Conservation (phyloP, 2,888 invertebrate species). For the Drosophila ustulata region DNA sequence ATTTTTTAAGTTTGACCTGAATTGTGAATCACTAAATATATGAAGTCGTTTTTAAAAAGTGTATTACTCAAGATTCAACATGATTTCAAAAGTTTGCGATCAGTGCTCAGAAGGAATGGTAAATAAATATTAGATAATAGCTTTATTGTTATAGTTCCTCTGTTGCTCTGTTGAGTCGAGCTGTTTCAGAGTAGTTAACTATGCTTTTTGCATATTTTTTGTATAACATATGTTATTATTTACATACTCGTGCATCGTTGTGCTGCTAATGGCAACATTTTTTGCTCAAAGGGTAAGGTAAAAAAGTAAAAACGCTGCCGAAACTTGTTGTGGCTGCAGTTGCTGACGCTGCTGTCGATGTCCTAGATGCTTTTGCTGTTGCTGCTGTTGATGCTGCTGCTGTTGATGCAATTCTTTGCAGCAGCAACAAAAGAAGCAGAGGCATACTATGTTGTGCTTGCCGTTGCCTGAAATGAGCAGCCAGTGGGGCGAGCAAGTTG, state of each 20-base stretch:
- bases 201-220: not conserved
- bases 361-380: not conserved
- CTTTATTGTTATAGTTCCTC: too few relatives aligned
- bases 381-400: conserved; percentile 9
- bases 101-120: too few relatives aligned
- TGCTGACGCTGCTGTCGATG: conserved; percentile 6
- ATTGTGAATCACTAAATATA: too few relatives aligned
- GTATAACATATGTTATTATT: conserved; percentile 2
- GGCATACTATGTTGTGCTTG: conserved; percentile 8
- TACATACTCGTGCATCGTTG: conserved; percentile 7
- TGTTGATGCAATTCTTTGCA: conserved; percentile 34
- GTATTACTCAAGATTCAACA: too few relatives aligned
- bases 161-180: not conserved
- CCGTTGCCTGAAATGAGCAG: conserved; percentile 32
- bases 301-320: conserved; percentile 5
- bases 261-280: conserved; percentile 31
- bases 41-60: too few relatives aligned
- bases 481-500: conserved; percentile 25
- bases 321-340: conserved; percentile 21
- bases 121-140: too few relatives aligned
- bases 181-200: not conserved
- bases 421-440: conserved; percentile 30
- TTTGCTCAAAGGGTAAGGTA: not conserved
- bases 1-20: too few relatives aligned
- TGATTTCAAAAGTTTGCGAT: too few relatives aligned